Conservation (phyloP, 2,888 invertebrate genomes). For the Mesorhabditis sp. region DNA sequence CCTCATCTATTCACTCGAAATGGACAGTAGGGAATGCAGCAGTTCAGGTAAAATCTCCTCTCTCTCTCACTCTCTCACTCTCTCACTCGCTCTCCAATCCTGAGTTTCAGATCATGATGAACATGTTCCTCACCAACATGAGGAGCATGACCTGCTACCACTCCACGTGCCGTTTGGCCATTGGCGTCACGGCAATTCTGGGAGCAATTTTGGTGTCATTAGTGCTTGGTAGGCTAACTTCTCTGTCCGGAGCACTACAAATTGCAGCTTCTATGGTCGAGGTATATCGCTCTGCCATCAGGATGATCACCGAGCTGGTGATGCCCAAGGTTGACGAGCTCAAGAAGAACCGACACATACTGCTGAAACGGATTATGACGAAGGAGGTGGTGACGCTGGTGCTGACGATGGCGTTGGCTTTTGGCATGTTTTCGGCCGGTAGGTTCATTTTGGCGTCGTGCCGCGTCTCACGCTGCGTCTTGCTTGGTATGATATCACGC, state of each 20-base stretch:
- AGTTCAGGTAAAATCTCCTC: background rate
- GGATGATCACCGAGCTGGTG: background rate
- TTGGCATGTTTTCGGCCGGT: background rate
- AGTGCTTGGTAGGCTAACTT: background rate
- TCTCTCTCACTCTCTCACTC: no score
- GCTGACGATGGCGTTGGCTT: background rate
- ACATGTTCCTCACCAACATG: background rate
- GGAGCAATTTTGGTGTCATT: background rate
- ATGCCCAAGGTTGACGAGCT: constrained; percentile 2
- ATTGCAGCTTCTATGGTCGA: background rate
- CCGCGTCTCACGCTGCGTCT: no score
- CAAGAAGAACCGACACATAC: background rate
- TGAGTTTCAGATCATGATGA: constrained; percentile 1
- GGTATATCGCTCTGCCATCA: background rate
- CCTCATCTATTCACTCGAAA: background rate
- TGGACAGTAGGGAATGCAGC: background rate
- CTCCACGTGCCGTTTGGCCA: background rate
- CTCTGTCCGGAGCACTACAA: background rate
- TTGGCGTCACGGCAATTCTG: background rate
- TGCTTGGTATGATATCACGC: no score
- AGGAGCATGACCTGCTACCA: background rate
- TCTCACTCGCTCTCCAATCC: background rate
- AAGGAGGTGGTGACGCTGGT: background rate
- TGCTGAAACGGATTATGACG: background rate
- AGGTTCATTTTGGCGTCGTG: no score